A percentile compares a stretch with the other conserved stretches of the same genome.
Conservation (phyloP, 2,113 vertebrate species). For the Trematocara variabile region DNA sequence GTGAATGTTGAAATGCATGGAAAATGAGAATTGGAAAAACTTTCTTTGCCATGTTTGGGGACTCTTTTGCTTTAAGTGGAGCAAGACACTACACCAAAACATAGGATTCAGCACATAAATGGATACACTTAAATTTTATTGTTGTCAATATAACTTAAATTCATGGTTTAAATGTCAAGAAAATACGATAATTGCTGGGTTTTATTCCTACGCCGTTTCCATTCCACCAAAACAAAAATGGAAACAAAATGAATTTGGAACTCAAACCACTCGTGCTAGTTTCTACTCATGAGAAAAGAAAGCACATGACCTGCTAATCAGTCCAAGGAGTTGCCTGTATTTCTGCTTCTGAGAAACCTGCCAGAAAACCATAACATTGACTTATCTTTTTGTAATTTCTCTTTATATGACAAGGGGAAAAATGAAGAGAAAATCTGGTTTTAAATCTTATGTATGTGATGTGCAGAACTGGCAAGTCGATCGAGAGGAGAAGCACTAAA, state of each 20-base stretch:
- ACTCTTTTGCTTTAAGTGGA: background rate
- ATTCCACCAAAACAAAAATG: background rate
- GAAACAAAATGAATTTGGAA: background rate
- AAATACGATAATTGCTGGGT: background rate
- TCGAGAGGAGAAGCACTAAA: background rate
- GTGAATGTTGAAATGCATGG: background rate
- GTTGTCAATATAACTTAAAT: background rate
- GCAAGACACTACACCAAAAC: background rate
- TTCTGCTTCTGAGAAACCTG: background rate
- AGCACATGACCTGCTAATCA: constrained; percentile 49
- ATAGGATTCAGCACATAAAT: background rate
- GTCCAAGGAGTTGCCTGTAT: constrained; percentile 10
- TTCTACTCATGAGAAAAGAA: constrained; percentile 15
- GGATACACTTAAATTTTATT: background rate
- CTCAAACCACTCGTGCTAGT: background rate
- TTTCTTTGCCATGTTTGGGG: background rate
- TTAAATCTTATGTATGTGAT: background rate
- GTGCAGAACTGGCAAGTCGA: background rate
- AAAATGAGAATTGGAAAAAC: background rate
- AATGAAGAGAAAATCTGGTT: background rate
- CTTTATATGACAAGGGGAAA: background rate
- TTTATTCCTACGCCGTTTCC: background rate
- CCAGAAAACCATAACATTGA: background rate
- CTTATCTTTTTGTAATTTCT: background rate
- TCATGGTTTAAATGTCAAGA: background rate